Base-by-base conservation (phyloP, 2,888 invertebrate species). In the Thereva nobilitata region DNA sequence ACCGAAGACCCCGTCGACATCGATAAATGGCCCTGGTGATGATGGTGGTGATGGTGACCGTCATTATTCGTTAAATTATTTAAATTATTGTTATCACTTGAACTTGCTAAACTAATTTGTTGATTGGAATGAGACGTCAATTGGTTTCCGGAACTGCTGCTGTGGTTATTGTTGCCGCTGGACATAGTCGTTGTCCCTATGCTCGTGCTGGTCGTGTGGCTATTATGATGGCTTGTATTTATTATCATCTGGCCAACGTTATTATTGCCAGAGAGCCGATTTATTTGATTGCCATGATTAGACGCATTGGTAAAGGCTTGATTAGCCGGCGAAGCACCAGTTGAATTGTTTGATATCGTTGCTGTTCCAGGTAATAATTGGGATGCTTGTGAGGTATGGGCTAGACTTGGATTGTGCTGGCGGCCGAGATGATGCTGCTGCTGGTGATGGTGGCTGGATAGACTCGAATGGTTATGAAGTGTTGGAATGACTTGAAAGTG, bases 211-310 rank as follows among this genome's bases (percentile, higher is more conserved):
- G 67, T 70, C 67, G 71, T 68, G 53, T 64, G 68, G 45, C 61
- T 67, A 50, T 52, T 68, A 66, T 64, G 54, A 55, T 64, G 64
- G 47, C 55, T 66, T 40, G 64, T 68, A 70, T 67, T 67, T 71
- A 72, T 73, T 70, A 73, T 71, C 71, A 72, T 72, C 57, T 72
- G 71, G 72, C 74, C 76, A 69, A 75, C 75, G 70, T 78, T 77
- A 74, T 78, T 77, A 74, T 75, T 77, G 69, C 75, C 75, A 67
- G 76, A 75, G 71, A 76, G 75, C 67, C 78, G 78, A 73, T 79
- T 79, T 73, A 79, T 73, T 72, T 76, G 77, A 72, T 75, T 76
- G 71, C 75, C 74, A 69, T 74, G 74, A 72, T 72, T 73, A 72
- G 74, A 42, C 76, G 75, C 72, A 73, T 73, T 73, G 72, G 72